Percentiles rank a stretch among this genome's conserved stretches.
Conservation (phyloP, 2,888 invertebrate species). For the Dexiosoma caninum region DNA sequence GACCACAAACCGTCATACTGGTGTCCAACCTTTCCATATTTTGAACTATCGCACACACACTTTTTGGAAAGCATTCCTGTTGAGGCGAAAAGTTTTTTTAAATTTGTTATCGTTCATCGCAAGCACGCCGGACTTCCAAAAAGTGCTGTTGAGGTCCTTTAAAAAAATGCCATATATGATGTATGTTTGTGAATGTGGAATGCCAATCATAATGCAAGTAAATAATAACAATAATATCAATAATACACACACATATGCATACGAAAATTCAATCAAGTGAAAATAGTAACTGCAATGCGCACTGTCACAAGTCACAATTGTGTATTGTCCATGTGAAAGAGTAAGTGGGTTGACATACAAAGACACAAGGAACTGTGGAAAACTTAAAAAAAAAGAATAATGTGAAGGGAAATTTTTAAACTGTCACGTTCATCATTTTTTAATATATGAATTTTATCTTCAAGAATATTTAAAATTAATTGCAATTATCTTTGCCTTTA, state of each 20-base stretch:
- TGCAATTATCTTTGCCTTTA: too few relatives aligned
- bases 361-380: too few relatives aligned
- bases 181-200: neutral
- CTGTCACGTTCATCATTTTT: too few relatives aligned
- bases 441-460: too few relatives aligned
- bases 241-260: neutral
- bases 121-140: neutral
- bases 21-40: neutral
- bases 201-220: constrained; percentile 44
- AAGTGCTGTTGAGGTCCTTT: neutral
- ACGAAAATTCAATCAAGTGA: neutral
- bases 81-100: neutral
- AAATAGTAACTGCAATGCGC: constrained; percentile 48
- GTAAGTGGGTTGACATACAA: neutral
- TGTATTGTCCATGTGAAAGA: neutral
- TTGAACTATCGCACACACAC: neutral
- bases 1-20: neutral
- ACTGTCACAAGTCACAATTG: constrained; percentile 22
- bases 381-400: too few relatives aligned
- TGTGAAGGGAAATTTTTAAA: too few relatives aligned
- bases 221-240: constrained; percentile 40
- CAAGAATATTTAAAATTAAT: too few relatives aligned
- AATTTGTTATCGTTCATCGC: neutral
- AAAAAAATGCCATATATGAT: neutral
- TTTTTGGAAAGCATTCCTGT: neutral